phyloP scores from a whole-genome alignment of 1,140 invertebrate species.

The Oppia nitens region DNA sequence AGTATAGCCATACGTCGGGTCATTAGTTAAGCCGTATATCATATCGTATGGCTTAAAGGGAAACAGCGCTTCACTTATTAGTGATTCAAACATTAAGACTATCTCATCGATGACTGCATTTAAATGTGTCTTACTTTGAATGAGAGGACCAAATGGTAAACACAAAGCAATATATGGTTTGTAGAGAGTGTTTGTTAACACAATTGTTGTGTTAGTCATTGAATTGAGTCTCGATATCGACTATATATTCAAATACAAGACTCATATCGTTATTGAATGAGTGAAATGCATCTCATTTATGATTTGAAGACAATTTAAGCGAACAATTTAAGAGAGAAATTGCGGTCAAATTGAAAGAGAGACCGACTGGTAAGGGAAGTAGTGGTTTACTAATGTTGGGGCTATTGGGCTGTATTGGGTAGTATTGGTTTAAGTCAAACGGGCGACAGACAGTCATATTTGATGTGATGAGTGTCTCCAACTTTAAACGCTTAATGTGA shows the following conservation, averaged over 20 bases:
- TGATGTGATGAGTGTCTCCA: neutral
- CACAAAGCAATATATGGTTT: too few species aligned
- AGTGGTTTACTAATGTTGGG: too few species aligned
- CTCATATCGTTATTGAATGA: neutral
- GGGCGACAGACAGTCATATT: neutral
- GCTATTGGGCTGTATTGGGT: too few species aligned
- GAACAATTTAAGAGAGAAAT: neutral
- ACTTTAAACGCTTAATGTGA: neutral
- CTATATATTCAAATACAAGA: neutral
- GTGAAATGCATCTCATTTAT: neutral
- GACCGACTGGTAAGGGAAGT: neutral
- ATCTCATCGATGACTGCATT: neutral
- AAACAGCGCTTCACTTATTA: neutral
- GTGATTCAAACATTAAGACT: neutral
- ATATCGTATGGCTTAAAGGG: neutral
- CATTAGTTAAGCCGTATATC: neutral
- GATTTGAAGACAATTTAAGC: neutral
- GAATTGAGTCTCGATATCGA: too few species aligned
- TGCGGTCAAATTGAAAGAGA: neutral
- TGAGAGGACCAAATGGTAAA: too few species aligned
- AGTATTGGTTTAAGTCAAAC: neutral
- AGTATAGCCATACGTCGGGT: too few species aligned
- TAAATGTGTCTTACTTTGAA: neutral
- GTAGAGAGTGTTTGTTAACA: neutral
- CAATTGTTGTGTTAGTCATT: too few species aligned